Conservation (phyloP, 2,797 vertebrate genomes). For the Bucorvus abyssinicus region DNA sequence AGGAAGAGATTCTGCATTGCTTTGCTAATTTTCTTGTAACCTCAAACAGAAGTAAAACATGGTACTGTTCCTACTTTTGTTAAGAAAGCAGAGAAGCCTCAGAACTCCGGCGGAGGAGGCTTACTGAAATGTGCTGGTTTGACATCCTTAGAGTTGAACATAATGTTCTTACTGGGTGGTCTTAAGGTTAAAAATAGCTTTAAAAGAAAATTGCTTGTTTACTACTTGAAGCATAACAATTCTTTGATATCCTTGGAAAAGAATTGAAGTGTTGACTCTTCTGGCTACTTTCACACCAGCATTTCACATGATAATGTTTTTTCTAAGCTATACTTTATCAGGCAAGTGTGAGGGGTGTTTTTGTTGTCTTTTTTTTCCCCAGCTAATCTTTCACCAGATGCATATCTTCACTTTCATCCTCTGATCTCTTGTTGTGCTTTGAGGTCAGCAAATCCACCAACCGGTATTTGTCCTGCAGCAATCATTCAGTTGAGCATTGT, state of each 20-base stretch:
- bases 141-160: neutral
- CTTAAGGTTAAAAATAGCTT: constrained; percentile 21
- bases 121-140: constrained; percentile 9
- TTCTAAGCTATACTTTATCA: neutral
- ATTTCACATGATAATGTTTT: neutral
- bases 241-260: neutral
- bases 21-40: neutral
- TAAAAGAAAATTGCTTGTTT: neutral
- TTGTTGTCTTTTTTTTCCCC: neutral
- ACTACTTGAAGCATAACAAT: neutral
- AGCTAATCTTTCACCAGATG: neutral
- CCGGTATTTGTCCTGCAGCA: neutral
- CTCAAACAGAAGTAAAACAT: neutral
- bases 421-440: neutral
- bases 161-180: constrained; percentile 18
- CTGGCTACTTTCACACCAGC: neutral
- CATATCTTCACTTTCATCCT: neutral
- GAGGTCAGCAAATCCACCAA: neutral
- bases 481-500: neutral
- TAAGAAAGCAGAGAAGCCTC: neutral
- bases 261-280: neutral
- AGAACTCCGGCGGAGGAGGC: neutral
- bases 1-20: neutral
- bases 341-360: accelerated
- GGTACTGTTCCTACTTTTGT: neutral